Conservation (phyloP, 2,113 vertebrate species). For the Callaeas wilsoni region DNA sequence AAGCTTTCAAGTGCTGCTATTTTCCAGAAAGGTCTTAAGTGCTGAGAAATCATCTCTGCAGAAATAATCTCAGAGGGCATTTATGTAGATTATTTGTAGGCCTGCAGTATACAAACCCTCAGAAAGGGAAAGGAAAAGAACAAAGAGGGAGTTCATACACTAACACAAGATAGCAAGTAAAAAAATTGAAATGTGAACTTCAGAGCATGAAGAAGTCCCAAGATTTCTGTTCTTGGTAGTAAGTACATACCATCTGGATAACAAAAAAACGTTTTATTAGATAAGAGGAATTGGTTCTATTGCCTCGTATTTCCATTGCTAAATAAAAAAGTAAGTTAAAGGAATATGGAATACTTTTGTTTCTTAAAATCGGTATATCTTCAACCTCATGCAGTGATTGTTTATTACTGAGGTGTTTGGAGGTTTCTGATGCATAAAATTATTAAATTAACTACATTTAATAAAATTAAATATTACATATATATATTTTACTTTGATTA, state of each 20-base stretch:
- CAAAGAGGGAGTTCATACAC: neutral
- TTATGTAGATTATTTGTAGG: neutral
- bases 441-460: neutral
- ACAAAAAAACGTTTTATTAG: neutral
- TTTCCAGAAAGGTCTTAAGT: neutral
- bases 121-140: neutral
- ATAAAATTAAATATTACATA: neutral
- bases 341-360: neutral
- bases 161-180: neutral
- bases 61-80: neutral
- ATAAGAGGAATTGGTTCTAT: neutral
- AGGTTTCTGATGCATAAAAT: neutral
- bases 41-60: neutral
- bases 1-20: neutral
- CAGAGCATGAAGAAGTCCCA: neutral
- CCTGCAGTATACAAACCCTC: neutral
- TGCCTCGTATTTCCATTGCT: neutral
- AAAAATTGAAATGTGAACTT: neutral
- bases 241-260: neutral
- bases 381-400: neutral
- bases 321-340: neutral
- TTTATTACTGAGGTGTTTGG: neutral
- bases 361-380: neutral
- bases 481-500: neutral
- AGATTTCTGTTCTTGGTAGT: neutral